Conservation (phyloP, 2,888 invertebrate species). For the Melolontha melolontha region DNA sequence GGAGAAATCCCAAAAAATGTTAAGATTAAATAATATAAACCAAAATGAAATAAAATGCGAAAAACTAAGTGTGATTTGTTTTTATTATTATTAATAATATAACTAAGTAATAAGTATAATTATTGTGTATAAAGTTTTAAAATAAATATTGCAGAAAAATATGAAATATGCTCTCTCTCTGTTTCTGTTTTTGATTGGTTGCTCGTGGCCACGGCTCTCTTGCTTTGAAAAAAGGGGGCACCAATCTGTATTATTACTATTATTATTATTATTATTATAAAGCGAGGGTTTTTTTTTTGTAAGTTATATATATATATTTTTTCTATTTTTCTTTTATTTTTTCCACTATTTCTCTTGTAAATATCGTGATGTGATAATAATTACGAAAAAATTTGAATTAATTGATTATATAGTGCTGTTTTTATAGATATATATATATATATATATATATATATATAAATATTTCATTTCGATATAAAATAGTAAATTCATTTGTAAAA, state of each 20-base stretch:
- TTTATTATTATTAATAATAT: conserved; percentile 28
- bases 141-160: conserved; percentile 16
- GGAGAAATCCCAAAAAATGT: too few relatives aligned
- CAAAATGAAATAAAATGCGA: conserved; percentile 6
- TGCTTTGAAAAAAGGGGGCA: too few relatives aligned
- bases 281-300: conserved; percentile 44
- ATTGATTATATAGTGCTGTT: conserved; percentile 46
- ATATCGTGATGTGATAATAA: conserved; percentile 64
- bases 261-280: conserved; percentile 40
- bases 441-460: too few relatives aligned
- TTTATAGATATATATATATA: conserved; percentile 44
- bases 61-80: conserved; percentile 39
- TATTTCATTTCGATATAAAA: too few relatives aligned
- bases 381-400: conserved; percentile 57
- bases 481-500: too few relatives aligned
- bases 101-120: conserved; percentile 38
- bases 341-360: conserved; percentile 53
- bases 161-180: conserved; percentile 37
- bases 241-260: conserved; percentile 5
- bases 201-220: too few relatives aligned
- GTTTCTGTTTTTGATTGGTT: conserved; percentile 7
- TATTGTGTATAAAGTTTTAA: conserved; percentile 40
- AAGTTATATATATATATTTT: conserved; percentile 47
- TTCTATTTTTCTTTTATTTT: conserved; percentile 44
- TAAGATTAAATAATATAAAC: not conserved